Evolutionary conservation across 2,113 vertebrate genomes (phyloP).

Genomic region (Campylomormyrus numenius): DNA sequence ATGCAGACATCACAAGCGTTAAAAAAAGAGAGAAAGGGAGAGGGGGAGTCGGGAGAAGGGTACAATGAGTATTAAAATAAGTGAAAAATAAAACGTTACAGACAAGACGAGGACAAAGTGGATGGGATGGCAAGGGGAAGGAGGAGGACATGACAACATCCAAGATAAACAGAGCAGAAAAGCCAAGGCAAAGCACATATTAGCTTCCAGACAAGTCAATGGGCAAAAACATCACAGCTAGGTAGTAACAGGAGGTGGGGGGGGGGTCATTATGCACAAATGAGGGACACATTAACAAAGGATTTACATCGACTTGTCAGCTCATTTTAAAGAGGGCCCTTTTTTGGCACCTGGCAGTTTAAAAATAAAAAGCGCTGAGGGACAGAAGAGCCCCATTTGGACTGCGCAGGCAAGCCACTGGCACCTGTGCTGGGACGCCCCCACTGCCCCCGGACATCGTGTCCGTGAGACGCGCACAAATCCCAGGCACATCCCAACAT

Average conservation of each 20-base stretch:
- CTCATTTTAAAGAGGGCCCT: constrained; percentile 51
- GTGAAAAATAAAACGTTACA: constrained; percentile 47
- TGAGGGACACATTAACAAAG: constrained; percentile 42
- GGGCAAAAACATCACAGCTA: constrained; percentile 59
- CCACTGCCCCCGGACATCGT: background rate
- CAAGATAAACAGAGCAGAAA: constrained; percentile 78
- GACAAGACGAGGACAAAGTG: constrained; percentile 63
- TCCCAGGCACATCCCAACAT: background rate
- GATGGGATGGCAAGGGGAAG: constrained; percentile 18
- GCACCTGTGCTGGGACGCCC: background rate
- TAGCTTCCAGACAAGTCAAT: constrained; percentile 83
- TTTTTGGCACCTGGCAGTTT: constrained; percentile 16
- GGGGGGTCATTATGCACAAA: constrained; percentile 39
- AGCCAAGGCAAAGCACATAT: constrained; percentile 94
- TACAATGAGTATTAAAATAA: constrained; percentile 42
- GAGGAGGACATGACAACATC: constrained; percentile 59
- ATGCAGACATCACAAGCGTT: constrained; percentile 77
- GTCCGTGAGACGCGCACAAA: background rate
- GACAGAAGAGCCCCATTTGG: background rate
- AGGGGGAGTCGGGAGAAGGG: constrained; percentile 44
- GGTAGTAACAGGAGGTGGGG: constrained; percentile 41
- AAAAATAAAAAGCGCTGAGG: background rate
- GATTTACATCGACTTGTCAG: constrained; percentile 32
- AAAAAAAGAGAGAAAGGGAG: constrained; percentile 54
- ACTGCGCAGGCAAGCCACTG: background rate